Percentiles rank a stretch among this genome's conserved stretches.
phyloP scores from a whole-genome alignment of 53 echinoderm and acorn worm species.

The Pentamera pediparva region DNA sequence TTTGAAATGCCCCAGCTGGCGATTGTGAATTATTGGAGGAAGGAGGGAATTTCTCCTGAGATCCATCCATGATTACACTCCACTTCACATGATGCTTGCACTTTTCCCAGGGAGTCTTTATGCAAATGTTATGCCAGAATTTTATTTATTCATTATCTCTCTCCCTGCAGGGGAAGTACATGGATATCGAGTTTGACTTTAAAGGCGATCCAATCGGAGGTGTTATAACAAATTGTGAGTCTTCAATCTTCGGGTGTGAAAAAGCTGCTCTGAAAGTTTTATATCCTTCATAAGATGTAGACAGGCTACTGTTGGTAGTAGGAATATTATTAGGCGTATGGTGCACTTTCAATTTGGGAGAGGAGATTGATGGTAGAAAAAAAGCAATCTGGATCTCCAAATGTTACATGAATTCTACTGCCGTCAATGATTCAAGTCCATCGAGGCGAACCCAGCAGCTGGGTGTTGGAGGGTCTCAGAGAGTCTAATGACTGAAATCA shows the following conservation, averaged over 20 bases:
- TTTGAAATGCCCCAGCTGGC: background rate
- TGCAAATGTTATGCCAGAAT: background rate
- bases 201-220: slow-evolving; percentile 95
- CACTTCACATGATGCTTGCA: background rate
- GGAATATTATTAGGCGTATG: no score
- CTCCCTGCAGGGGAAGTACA: slow-evolving; percentile 76
- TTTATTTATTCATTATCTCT: background rate
- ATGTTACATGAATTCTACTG: no score
- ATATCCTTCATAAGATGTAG: slow-evolving; percentile 19
- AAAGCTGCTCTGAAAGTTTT: background rate
- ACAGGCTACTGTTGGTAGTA: no score
- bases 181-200: slow-evolving; percentile 99
- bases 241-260: background rate
- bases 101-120: background rate
- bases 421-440: no score
- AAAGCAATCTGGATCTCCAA: no score
- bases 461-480: no score
- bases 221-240: slow-evolving; percentile 98
- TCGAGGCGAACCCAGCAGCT: no score
- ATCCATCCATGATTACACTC: no score
- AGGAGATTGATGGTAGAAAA: no score
- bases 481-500: no score
- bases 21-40: background rate
- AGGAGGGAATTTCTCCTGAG: background rate
- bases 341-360: no score